A percentile compares a stretch with the other conserved stretches of the same genome.
These are phyloP conservation scores for Helogale parvula DNA, from an alignment of 2,113 vertebrate species.

Conservation along the genomic window DNA sequence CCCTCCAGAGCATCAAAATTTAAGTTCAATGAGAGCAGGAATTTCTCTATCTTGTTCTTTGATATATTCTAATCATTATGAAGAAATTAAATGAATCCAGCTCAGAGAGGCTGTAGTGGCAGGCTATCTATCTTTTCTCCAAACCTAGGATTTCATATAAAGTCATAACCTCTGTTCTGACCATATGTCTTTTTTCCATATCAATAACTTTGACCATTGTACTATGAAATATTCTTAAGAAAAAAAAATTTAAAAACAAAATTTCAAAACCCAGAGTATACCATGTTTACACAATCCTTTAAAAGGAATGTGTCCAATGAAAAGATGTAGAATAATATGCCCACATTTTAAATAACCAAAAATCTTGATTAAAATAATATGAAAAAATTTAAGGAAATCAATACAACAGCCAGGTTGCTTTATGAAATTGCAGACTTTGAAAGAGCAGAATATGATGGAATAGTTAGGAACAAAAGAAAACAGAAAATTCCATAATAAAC, in stretches of 20 bases:
- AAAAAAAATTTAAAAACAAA: neutral
- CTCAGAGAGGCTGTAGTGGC: neutral
- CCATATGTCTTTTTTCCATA: neutral
- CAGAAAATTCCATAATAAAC: neutral
- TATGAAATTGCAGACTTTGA: neutral
- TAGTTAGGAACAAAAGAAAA: neutral
- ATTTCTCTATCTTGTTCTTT: neutral
- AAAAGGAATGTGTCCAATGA: neutral
- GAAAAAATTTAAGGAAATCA: neutral
- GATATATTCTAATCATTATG: neutral
- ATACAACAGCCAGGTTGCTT: neutral
- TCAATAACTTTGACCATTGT: neutral
- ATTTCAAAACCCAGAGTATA: neutral
- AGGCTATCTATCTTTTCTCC: neutral
- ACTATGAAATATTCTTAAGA: neutral
- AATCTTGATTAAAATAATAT: neutral
- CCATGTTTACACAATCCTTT: neutral
- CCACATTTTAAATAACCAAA: neutral
- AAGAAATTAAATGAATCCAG: neutral
- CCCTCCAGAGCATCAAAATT: neutral
- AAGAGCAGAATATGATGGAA: neutral
- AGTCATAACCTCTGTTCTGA: neutral
- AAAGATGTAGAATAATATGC: neutral
- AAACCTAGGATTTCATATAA: neutral
- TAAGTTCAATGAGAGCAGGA: neutral